phyloP scores from a whole-genome alignment of 2,113 vertebrate species.

The Ailurus styani region DNA sequence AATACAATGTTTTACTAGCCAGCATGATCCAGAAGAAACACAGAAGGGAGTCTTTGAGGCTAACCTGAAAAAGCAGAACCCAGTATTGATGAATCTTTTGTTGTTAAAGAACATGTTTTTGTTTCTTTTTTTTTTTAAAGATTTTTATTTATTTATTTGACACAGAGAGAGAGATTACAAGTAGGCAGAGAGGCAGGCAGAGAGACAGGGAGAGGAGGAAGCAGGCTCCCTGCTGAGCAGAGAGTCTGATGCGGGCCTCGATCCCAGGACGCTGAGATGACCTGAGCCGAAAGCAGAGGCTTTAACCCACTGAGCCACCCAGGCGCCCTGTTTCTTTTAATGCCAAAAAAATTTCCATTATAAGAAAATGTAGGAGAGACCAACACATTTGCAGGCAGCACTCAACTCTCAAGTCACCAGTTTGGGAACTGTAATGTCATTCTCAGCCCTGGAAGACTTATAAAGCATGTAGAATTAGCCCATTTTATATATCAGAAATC shows the following conservation, averaged over 20 bases:
- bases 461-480: background rate
- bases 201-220: too few species aligned
- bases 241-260: too few species aligned
- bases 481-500: background rate
- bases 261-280: too few species aligned
- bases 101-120: background rate
- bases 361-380: background rate
- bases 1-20: background rate
- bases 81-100: background rate
- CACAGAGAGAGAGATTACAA: too few species aligned
- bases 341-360: background rate
- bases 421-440: background rate
- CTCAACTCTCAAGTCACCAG: background rate
- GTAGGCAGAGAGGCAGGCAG: too few species aligned
- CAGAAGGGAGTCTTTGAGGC: background rate
- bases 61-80: background rate
- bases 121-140: too few species aligned
- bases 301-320: too few species aligned
- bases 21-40: background rate
- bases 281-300: too few species aligned
- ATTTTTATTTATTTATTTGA: too few species aligned
- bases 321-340: background rate
- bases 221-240: too few species aligned
- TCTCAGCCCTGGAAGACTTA: background rate
- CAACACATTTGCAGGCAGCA: background rate